Evolutionary conservation across 2,888 invertebrate species (phyloP), one percentile per base, ranked within the genome.

Genomic region (Phaedon cochleariae): DNA sequence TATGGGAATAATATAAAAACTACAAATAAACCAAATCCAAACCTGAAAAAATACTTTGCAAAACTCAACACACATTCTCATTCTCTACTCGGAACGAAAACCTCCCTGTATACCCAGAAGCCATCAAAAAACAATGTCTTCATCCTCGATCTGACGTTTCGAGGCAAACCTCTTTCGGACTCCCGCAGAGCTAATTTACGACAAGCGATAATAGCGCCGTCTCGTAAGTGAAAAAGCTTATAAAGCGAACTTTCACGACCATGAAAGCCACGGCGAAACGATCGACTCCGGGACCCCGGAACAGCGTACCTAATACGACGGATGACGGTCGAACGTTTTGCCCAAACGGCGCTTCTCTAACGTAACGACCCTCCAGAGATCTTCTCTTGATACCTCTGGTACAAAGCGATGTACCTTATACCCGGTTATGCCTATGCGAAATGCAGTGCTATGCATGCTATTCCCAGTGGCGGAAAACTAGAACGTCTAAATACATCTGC

Each of bases 181-280:
- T 41, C 41, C 41, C 41, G 41, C 41, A 41, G 15, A 41, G n/a
- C 1, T 41, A 41, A n/a, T 41, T 34, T 34, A 34, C 34, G 34
- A 15, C 41, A 2, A 15, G 3, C 15, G 41, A 41, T 41, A n/a
- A 41, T 41, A n/a, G 15, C 15, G 45, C 10, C 57, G 46, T 57
- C 22, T 57, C 57, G 17, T 57, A 45, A 57, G 57, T 57, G 57
- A 57, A 57, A 57, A 57, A 45, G 45, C 57, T 26, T 57, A 57
- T 57, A 57, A 57, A 57, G 45, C 57, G 57, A 12, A 21, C 26
- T 45, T 26, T 10, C 46, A 26, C 15, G 57, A 12, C 57, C 45
- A 22, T 15, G 26, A 45, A 57, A 45, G 31, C 45, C 12, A 3
- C 22, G 26, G 31, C 17, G 10, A 21, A 57, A 45, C 46, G 46